Conservation (phyloP, 2,888 invertebrate genomes). For the Oasisia sp. region DNA sequence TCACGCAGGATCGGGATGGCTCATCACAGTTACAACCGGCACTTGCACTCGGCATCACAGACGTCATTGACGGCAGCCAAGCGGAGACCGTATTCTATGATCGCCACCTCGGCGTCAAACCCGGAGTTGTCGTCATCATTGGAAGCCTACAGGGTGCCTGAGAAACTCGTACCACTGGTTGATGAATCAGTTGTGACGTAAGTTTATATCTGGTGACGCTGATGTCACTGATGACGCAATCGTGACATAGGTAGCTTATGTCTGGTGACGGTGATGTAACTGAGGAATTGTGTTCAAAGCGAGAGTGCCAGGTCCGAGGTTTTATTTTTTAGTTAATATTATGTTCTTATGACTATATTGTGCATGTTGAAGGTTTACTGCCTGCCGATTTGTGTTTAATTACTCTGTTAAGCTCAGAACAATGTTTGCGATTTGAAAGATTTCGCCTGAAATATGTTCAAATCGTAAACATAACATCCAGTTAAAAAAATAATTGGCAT, state of each 20-base stretch:
- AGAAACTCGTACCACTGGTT: background rate
- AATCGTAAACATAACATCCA: too few relatives aligned
- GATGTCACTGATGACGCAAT: background rate
- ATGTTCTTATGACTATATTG: too few relatives aligned
- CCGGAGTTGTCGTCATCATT: slow-evolving; percentile 41
- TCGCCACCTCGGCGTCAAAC: slow-evolving; percentile 43
- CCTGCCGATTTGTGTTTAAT: too few relatives aligned
- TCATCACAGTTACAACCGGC: background rate
- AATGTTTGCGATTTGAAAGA: too few relatives aligned
- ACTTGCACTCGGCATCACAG: background rate
- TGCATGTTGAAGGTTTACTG: too few relatives aligned
- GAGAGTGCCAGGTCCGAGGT: too few relatives aligned
- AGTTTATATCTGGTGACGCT: background rate
- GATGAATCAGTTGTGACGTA: background rate
- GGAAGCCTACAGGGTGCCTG: background rate
- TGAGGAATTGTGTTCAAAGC: too few relatives aligned
- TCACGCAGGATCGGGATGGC: background rate
- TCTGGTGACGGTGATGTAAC: background rate
- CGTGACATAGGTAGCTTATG: background rate
- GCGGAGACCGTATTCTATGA: slow-evolving; percentile 22
- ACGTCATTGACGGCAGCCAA: background rate
- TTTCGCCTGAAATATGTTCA: too few relatives aligned
- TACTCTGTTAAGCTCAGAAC: too few relatives aligned
- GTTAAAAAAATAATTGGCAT: too few relatives aligned
- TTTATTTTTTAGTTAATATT: too few relatives aligned